Conservation (phyloP, 2,888 invertebrate species). For the Anoncus sp. region DNA sequence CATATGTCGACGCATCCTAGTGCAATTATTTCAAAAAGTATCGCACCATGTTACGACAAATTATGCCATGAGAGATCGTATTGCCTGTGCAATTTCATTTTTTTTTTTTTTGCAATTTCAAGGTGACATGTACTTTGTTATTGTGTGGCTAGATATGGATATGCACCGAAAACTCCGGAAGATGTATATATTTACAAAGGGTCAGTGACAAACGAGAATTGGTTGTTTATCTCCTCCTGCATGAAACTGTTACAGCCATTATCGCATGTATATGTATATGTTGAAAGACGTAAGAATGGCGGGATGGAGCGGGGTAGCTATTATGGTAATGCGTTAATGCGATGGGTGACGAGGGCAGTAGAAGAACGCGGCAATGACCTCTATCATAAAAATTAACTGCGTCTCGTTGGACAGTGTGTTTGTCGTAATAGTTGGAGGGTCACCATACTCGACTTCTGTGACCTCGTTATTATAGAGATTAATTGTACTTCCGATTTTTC, state of each 20-base stretch:
- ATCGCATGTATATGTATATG: slow-evolving; percentile 3
- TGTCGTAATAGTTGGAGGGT: slow-evolving; percentile 48
- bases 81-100: neutral
- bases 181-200: slow-evolving; percentile 1
- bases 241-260: slow-evolving; percentile 22
- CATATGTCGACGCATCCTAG: too few relatives aligned
- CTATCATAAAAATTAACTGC: slow-evolving; percentile 58
- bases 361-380: slow-evolving; percentile 56
- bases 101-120: neutral
- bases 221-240: slow-evolving; percentile 6
- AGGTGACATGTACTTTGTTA: too few relatives aligned
- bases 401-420: slow-evolving; percentile 49
- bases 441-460: slow-evolving; percentile 45
- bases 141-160: too few relatives aligned
- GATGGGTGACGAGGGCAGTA: slow-evolving; percentile 55
- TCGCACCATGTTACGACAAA: too few relatives aligned
- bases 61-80: neutral
- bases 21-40: too few relatives aligned
- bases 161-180: neutral
- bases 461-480: slow-evolving; percentile 51
- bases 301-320: slow-evolving; percentile 7
- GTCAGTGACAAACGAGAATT: slow-evolving; percentile 27
- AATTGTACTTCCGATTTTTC: slow-evolving; percentile 62
- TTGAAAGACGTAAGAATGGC: slow-evolving; percentile 3
- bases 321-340: slow-evolving; percentile 30